phyloP scores from a whole-genome alignment of 2,888 invertebrate genomes.

The Octodonta nipae region DNA sequence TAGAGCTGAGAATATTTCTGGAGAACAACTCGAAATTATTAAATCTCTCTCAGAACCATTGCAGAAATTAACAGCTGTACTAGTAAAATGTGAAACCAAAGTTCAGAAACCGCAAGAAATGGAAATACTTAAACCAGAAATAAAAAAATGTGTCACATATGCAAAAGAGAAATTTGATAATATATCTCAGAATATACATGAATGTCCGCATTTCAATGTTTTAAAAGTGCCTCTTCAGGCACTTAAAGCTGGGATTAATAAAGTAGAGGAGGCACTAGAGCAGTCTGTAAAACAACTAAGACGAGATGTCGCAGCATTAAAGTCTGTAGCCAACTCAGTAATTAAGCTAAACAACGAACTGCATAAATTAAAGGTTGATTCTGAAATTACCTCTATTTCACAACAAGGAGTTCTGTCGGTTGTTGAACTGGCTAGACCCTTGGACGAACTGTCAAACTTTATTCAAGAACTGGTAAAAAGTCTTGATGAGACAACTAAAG shows the following conservation, averaged over 20 bases:
- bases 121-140: conserved; percentile 11
- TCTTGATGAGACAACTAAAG: neutral
- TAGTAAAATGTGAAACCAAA: conserved; percentile 11
- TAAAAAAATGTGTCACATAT: conserved; percentile 11
- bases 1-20: conserved; percentile 6
- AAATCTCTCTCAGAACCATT: conserved; percentile 14
- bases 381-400: conserved; percentile 3
- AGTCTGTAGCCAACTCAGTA: neutral
- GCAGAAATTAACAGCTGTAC: conserved; percentile 14
- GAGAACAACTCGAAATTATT: conserved; percentile 4
- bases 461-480: neutral
- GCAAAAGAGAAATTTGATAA: conserved; percentile 11
- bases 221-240: neutral
- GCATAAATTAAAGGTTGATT: neutral
- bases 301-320: neutral
- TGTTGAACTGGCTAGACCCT: conserved; percentile 11
- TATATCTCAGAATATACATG: neutral
- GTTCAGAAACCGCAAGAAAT: conserved; percentile 11
- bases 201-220: neutral
- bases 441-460: conserved; percentile 6
- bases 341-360: neutral
- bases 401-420: conserved; percentile 15
- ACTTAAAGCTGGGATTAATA: neutral
- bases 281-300: neutral
- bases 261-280: neutral